A percentile compares a stretch with the other conserved stretches of the same genome.
Evolutionary conservation across 2,113 vertebrate genomes (phyloP).

Genomic region (Meriones unguiculatus): DNA sequence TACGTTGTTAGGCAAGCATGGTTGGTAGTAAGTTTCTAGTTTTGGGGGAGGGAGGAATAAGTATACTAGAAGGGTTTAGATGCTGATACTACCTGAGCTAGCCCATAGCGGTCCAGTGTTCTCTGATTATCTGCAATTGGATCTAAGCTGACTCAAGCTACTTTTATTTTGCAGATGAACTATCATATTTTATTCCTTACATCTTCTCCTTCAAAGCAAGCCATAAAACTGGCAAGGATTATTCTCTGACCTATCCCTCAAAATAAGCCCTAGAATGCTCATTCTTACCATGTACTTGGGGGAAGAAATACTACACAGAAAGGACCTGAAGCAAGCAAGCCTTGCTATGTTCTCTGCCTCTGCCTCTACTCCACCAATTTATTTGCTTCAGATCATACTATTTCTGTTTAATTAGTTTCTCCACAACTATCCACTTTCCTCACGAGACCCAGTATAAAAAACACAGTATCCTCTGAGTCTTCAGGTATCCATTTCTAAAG

Average conservation of each 20-base stretch:
- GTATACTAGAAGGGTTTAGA: neutral
- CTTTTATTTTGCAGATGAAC: neutral
- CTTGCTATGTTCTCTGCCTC: neutral
- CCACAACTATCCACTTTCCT: neutral
- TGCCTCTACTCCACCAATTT: neutral
- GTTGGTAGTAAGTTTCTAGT: neutral
- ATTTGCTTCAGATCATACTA: neutral
- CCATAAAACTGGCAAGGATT: neutral
- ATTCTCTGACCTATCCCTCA: neutral
- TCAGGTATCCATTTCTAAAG: neutral
- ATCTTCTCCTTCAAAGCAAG: neutral
- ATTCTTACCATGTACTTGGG: neutral
- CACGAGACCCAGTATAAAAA: neutral
- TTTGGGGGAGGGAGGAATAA: neutral
- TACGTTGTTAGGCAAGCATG: neutral
- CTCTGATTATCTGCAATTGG: neutral
- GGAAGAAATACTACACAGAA: neutral
- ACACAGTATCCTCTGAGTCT: neutral
- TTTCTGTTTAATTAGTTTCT: neutral
- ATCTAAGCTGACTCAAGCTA: neutral
- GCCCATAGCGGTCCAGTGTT: neutral
- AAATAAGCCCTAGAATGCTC: neutral
- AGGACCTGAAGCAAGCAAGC: neutral
- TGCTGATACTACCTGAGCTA: neutral
- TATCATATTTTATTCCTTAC: neutral